Base-by-base conservation (phyloP, 2,797 vertebrate species). In the Premnoplex brunnescens region DNA sequence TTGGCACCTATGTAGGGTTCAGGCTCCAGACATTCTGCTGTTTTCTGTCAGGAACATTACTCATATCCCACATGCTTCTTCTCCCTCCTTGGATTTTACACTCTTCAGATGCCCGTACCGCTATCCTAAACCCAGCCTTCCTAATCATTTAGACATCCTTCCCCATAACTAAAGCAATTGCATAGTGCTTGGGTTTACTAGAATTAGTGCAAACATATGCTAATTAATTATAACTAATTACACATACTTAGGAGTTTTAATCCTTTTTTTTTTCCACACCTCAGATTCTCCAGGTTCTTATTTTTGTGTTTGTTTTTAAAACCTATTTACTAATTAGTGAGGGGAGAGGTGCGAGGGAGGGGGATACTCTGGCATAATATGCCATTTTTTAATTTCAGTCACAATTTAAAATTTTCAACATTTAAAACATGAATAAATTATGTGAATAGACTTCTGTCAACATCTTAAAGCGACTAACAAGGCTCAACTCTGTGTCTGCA, bases 171-270 rank as follows among this genome's bases (percentile, higher is more conserved):
- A 24, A 34, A 36, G 48, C 23, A 85, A 54, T 48, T 92, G 46
- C 3, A 0, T 11, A 83, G 22, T 0, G 7, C n/a, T 87, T 74
- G 67, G 22, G 30, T 85, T 86, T 76, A 82, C 23, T 43, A 28
- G 9, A 15, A 54, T 51, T 32, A 85, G 66, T 79, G 55, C 49
- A 93, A 92, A 85, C 44, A 37, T 64, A 79, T 39, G 63, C 17
- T 86, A 91, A 91, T 92, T 93, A 95, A 89, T 95, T 77, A 56
- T 44, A 88, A 81, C 52, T 71, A 84, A 84, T 96, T 75, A 80
- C 52, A 83, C 11, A 56, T 69, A 44, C 63, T 86, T 26, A 43
- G 12, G 0, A 6, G 2, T 55, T 79, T 84, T 48, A 62, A 67
- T 85, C 20, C 10, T 55, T 88, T 89, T 14, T 44, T 44, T 48